Base-by-base conservation (phyloP, 2,888 invertebrate species). In the Andrena trimmerana region DNA sequence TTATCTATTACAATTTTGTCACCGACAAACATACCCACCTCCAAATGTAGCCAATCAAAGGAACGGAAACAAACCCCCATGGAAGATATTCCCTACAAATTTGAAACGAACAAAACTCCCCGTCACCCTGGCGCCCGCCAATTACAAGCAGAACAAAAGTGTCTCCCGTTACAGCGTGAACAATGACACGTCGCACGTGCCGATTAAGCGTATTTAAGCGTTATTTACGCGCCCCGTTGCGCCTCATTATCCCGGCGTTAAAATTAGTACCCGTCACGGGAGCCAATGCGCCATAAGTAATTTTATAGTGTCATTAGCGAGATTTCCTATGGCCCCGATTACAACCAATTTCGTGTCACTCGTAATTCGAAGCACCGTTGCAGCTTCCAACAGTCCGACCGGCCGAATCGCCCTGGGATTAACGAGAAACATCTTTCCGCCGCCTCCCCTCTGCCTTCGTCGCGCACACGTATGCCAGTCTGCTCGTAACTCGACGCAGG, bases 231-330 rank as follows among this genome's bases (percentile, higher is more conserved):
- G 77, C 60, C 57, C 68, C 84, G 79, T 75, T 71, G 78, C 81
- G 87, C 85, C 87, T 91, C 91, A 90, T 92, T 92, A 92, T 89
- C 88, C 84, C 73, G 83, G 88, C 82, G 89, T 90, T 90, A 89
- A 90, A 91, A 90, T 89, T 88, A 91, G 89, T 89, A 86, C 87
- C 75, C 84, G 80, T 78, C 84, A 85, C 81, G 71, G 79, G 77
- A 68, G 52, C 62, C 74, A 81, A 81, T 71, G 78, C 67, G 79
- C 85, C 74, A 77, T 83, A 80, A 87, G 89, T 90, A 91, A 91
- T 91, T 92, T 91, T 90, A 89, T 88, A 87, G 91, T 85, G 82
- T 89, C 85, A 88, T 91, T 91, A 91, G 88, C 81, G 80, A 86
- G 88, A 86, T 89, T 90, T 87, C 87, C 89, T 87, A 89, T 86